Conservation (phyloP, 2,888 invertebrate genomes). For the Boloria euphrosyne region DNA sequence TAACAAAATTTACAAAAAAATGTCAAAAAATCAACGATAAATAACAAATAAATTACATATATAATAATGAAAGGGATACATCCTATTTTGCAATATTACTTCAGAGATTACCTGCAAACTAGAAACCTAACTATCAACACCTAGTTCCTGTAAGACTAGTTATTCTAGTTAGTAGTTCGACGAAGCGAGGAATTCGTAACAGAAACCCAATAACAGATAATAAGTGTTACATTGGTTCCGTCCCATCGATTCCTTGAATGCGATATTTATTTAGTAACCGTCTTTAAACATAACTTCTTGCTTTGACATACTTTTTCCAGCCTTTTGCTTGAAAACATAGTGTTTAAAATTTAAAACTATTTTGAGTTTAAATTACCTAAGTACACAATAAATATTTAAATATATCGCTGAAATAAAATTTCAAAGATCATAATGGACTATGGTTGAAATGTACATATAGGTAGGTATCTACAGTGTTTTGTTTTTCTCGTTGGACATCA, state of each 20-base stretch:
- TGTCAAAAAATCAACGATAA: no score
- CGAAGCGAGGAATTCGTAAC: slow-evolving; percentile 48
- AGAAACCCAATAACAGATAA: slow-evolving; percentile 51
- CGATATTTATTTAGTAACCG: slow-evolving; percentile 38
- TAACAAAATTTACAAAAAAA: no score
- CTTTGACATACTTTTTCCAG: not conserved
- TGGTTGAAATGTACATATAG: no score
- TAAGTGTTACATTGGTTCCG: slow-evolving; percentile 76
- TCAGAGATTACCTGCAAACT: slow-evolving; percentile 25
- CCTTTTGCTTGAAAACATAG: not conserved
- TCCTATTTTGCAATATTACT: slow-evolving; percentile 22
- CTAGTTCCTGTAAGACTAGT: slow-evolving; percentile 41
- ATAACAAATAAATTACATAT: not conserved
- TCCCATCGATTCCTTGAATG: slow-evolving; percentile 58
- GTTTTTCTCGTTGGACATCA: no score
- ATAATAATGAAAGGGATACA: slow-evolving; percentile 14
- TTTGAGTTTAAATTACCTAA: no score
- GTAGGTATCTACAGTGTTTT: no score
- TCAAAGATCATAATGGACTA: no score
- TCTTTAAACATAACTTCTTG: slow-evolving; percentile 16
- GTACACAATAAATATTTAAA: no score
- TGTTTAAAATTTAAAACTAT: no score
- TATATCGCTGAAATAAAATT: no score
- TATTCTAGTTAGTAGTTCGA: slow-evolving; percentile 44
- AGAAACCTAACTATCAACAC: slow-evolving; percentile 25